Conservation (phyloP, 2,113 vertebrate species). For the Odocoileus virginianus region DNA sequence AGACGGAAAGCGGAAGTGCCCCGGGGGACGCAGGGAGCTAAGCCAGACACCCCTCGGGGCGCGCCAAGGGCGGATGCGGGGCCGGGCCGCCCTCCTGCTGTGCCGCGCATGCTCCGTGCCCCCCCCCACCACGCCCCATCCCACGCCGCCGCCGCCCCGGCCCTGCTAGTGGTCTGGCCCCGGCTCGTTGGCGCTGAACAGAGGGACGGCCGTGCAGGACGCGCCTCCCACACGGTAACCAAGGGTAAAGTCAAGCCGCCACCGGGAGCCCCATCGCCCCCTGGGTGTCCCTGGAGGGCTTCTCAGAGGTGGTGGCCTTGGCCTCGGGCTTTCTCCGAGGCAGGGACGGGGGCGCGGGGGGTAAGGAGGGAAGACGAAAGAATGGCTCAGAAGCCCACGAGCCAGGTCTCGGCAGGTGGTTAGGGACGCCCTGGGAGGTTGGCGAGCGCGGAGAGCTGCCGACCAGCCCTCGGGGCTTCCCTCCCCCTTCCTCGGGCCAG, state of each 20-base stretch:
- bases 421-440: neutral
- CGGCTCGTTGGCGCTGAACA: neutral
- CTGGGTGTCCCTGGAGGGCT: constrained; percentile 6
- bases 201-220: neutral
- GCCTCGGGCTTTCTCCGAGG: neutral
- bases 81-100: neutral
- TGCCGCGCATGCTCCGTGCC: constrained; percentile 43
- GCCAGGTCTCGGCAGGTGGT: neutral
- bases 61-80: neutral
- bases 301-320: neutral
- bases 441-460: neutral
- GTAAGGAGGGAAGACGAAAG: too few relatives aligned
- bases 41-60: neutral
- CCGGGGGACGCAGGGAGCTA: neutral
- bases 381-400: neutral
- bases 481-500: neutral
- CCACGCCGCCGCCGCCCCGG: neutral
- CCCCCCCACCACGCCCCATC: neutral
- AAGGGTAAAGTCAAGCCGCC: rapidly evolving
- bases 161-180: neutral
- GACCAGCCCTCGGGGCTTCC: neutral
- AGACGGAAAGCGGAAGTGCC: neutral
- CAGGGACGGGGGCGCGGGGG: neutral
- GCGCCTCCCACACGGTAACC: neutral
- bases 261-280: neutral